Base-by-base conservation (phyloP, 2,797 vertebrate genomes). In the Sebastes melanostomus region DNA sequence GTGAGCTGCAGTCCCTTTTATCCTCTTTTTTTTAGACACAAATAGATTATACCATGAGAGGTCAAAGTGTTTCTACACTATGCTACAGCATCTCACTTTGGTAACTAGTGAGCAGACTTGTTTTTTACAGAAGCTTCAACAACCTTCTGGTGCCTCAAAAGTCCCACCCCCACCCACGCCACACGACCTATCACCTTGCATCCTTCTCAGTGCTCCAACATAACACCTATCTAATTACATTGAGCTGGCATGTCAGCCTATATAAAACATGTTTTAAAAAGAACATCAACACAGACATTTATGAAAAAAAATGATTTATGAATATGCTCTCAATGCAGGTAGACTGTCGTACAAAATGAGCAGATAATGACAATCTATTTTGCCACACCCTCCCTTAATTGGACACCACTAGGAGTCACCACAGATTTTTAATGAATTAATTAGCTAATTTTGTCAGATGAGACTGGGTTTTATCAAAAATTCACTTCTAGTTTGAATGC, bases 151-250 rank as follows among this genome's bases (percentile, higher is more conserved):
- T 3, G 20, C 11, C 24, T 56, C 6, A 32, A 58, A 38, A 38
- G 38, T n/a, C 42, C 50, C n/a, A 25, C 59, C 62, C 58, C 56
- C 52, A 27, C 29, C 13, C 18, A 54, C 18, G 27, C 10, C 13
- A 30, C 36, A 11, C 2, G 3, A 82, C 72, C 60, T 68, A 29
- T 70, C 72, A 81, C 68, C 69, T 60, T 11, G 8, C 1, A 46
- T 36, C 46, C 65, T 29, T 78, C 63, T 72, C 32, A 52, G 30
- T 70, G 13, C n/a, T 22, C 12, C 1, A 1, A 52, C 20, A 52
- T 52, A 18, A 61, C 81, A 72, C 34, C 4, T 84, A 78, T 89
- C 79, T 46, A 36, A 77, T 87, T 84, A 66, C 83, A 78, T 52
- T 27, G 72, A 79, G 69, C 22, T 22, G 5, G 75, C 2, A 55